A percentile compares a stretch with the other conserved stretches of the same genome.
Evolutionary conservation across 2,797 vertebrate genomes (phyloP).

Genomic region (Antennarius maculatus): DNA sequence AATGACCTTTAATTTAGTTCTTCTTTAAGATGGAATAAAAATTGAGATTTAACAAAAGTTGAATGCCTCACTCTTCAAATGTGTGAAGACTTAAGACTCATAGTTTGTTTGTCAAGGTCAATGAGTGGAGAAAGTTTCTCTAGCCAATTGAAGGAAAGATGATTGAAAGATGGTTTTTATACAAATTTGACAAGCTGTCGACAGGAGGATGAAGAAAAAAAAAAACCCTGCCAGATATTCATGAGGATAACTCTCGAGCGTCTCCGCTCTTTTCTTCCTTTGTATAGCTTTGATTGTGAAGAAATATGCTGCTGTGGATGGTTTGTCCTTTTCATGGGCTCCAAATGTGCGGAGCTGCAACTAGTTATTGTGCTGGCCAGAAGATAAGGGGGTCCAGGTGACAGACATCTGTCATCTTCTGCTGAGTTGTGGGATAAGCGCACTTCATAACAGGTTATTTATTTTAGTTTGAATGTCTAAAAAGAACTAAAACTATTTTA

Average conservation of each 20-base stretch:
- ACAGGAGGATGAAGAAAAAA: slow-evolving; percentile 60
- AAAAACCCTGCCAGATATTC: slow-evolving; percentile 67
- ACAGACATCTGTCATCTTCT: slow-evolving; percentile 53
- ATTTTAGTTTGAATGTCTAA: slow-evolving; percentile 33
- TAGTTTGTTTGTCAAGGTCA: slow-evolving; percentile 71
- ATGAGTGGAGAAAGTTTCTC: slow-evolving; percentile 56
- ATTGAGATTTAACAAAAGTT: slow-evolving; percentile 18
- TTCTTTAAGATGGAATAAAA: slow-evolving; percentile 18
- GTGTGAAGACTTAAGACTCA: slow-evolving; percentile 35
- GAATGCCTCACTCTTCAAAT: slow-evolving; percentile 21
- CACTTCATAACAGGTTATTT: slow-evolving; percentile 37
- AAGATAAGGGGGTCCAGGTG: slow-evolving; percentile 69
- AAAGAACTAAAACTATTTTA: slow-evolving; percentile 31
- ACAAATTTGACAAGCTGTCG: slow-evolving; percentile 73
- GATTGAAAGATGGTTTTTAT: slow-evolving; percentile 63
- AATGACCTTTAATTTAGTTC: slow-evolving; percentile 22
- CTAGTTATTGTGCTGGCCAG: slow-evolving; percentile 55
- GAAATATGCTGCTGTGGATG: slow-evolving; percentile 66
- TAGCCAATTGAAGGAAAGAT: slow-evolving; percentile 66
- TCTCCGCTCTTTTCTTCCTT: slow-evolving; percentile 63
- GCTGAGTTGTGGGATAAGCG: slow-evolving; percentile 45
- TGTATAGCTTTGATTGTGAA: slow-evolving; percentile 73
- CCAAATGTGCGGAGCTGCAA: slow-evolving; percentile 45
- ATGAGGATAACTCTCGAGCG: slow-evolving; percentile 68
- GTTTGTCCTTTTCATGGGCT: slow-evolving; percentile 67